Conservation (phyloP, 1,140 invertebrate genomes). For the Sogatella furcifera region DNA sequence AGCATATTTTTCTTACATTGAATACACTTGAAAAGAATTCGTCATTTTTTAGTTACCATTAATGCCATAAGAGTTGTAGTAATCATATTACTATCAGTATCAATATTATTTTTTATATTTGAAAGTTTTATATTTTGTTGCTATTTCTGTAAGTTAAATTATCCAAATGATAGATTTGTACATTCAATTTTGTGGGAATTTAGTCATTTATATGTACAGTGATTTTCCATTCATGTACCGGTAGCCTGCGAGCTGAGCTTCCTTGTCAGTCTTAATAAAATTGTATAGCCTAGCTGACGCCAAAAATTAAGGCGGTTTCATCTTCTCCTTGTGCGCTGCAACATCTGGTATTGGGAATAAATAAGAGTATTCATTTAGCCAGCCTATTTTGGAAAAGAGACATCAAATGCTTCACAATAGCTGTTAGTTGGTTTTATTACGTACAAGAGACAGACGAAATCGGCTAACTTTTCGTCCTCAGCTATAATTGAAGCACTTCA, state of each 20-base stretch:
- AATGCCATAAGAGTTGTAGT: constrained; percentile 11
- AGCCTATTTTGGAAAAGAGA: too few relatives aligned
- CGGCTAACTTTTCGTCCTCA: too few relatives aligned
- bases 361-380: too few relatives aligned
- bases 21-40: not conserved
- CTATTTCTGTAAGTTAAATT: not conserved
- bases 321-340: too few relatives aligned
- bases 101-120: not conserved
- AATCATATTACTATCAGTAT: not conserved
- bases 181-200: not conserved
- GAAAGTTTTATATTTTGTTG: not conserved
- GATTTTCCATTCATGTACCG: not conserved
- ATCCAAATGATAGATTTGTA: not conserved
- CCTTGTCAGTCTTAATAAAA: not conserved
- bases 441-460: too few relatives aligned
- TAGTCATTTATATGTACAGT: not conserved
- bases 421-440: too few relatives aligned
- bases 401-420: too few relatives aligned
- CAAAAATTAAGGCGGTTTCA: too few relatives aligned
- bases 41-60: constrained; percentile 13
- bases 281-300: too few relatives aligned
- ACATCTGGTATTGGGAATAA: too few relatives aligned
- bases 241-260: not conserved
- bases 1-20: not conserved
- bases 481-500: not conserved